phyloP scores from a whole-genome alignment of 2,888 invertebrate species.

The Rotaria magnacalcarata region DNA sequence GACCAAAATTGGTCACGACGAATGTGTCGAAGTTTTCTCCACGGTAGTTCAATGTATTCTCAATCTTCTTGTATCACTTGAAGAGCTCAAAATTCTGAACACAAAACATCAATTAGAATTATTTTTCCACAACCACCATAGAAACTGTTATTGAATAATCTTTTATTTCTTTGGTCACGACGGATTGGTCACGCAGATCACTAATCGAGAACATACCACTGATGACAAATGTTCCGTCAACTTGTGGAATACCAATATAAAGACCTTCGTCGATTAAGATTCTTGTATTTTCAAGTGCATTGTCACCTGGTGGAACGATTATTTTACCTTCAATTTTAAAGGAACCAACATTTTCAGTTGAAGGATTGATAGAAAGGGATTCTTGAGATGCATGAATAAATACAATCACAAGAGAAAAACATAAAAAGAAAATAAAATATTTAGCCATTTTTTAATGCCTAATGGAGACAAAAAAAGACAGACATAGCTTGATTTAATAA shows the following conservation, averaged over 20 bases:
- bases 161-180: too few species aligned
- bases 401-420: background rate
- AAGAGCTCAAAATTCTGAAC: too few species aligned
- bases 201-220: background rate
- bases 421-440: background rate
- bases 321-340: slow-evolving; percentile 53
- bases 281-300: slow-evolving; percentile 53
- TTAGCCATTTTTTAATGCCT: slow-evolving; percentile 27
- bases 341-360: slow-evolving; percentile 16
- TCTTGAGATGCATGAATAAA: background rate
- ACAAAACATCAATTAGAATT: too few species aligned
- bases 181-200: too few species aligned
- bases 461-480: background rate
- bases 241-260: slow-evolving; percentile 72
- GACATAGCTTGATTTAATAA: too few species aligned
- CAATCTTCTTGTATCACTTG: too few species aligned
- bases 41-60: too few species aligned
- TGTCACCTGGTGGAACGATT: slow-evolving; percentile 53
- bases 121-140: too few species aligned
- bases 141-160: too few species aligned
- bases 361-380: background rate
- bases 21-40: too few species aligned
- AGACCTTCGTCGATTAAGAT: slow-evolving; percentile 80
- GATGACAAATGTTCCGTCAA: slow-evolving; percentile 40
- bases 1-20: too few species aligned